Percentiles rank a stretch among this genome's conserved stretches.
These are phyloP conservation scores for Muricea muricata DNA, from an alignment of 92 coral and sea anemone species.

Conservation along the genomic window DNA sequence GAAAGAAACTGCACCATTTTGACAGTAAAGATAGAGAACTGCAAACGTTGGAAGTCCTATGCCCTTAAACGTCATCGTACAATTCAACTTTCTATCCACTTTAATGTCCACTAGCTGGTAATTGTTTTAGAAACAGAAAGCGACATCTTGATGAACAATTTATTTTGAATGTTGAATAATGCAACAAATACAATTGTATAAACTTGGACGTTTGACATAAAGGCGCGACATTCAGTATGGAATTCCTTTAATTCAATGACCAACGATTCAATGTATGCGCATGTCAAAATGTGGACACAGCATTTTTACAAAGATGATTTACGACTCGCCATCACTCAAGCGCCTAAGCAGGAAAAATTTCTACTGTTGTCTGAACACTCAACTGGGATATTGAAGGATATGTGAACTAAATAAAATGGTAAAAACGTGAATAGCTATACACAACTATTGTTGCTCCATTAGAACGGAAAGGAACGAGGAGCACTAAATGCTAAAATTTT, in stretches of 20 bases:
- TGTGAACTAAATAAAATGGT: background rate
- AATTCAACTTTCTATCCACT: too few species aligned
- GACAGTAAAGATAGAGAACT: too few species aligned
- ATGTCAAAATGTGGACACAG: conserved; percentile 17
- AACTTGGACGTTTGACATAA: background rate
- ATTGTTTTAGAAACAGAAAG: too few species aligned
- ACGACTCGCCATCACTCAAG: background rate
- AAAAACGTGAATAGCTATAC: conserved; percentile 7
- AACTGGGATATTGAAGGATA: background rate
- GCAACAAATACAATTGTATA: background rate
- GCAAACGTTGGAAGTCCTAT: too few species aligned
- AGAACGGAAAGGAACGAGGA: background rate
- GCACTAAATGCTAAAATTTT: background rate
- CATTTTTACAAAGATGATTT: background rate
- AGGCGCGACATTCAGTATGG: background rate
- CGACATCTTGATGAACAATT: too few species aligned
- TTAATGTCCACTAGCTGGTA: too few species aligned
- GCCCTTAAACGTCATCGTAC: too few species aligned
- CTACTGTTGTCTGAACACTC: background rate
- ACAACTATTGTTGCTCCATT: background rate
- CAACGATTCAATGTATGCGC: too few species aligned
- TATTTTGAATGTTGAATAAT: background rate
- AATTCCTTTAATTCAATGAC: background rate
- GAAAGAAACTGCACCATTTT: too few species aligned
- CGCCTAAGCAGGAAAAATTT: background rate